phyloP scores from a whole-genome alignment of 1,140 invertebrate genomes.

The Drosophila pectinifera region DNA sequence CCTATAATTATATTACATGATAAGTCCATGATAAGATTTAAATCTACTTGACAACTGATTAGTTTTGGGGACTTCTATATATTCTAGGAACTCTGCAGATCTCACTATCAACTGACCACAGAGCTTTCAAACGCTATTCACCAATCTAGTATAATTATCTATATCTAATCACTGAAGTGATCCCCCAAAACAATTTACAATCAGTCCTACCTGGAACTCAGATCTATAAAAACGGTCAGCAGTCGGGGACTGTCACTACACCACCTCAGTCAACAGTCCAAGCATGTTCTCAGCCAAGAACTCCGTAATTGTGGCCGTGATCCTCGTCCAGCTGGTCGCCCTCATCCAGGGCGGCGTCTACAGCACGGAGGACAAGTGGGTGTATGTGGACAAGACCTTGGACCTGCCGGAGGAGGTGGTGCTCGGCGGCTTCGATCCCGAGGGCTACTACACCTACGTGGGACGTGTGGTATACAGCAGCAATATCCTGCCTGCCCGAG shows the following conservation, averaged over 20 bases:
- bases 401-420: conserved; percentile 39
- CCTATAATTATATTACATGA: neutral
- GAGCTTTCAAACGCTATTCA: neutral
- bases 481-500: conserved; percentile 41
- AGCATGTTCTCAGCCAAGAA: conserved; percentile 37
- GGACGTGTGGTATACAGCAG: conserved; percentile 24
- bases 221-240: neutral
- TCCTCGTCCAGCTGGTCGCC: conserved; percentile 44
- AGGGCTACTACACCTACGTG: conserved; percentile 54
- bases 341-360: conserved; percentile 32
- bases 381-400: conserved; percentile 3
- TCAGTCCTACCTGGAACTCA: neutral
- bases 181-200: conserved; percentile 16
- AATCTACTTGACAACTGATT: neutral
- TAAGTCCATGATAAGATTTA: neutral
- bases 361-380: conserved; percentile 42
- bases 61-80: neutral
- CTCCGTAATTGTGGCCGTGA: neutral
- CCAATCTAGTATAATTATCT: conserved; percentile 6
- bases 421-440: conserved; percentile 39
- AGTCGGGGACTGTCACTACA: neutral
- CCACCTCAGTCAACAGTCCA: conserved; percentile 4
- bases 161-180: conserved; percentile 20
- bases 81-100: neutral
- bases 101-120: neutral